Evolutionary conservation across 2,888 invertebrate genomes (phyloP).

Genomic region (Troides aeacus): DNA sequence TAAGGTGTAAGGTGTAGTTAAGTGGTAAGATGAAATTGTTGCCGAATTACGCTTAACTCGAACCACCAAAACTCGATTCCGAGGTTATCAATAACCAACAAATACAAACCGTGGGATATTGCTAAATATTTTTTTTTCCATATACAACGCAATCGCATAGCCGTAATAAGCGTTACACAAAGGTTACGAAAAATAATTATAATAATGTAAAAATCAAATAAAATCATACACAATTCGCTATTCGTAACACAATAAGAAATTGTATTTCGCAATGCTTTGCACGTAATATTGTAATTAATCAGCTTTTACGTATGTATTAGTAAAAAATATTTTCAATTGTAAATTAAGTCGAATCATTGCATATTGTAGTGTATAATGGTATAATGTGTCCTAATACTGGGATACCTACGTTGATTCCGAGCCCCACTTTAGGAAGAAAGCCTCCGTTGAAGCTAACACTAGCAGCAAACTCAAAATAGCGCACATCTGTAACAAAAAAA

Average conservation of each 20-base stretch:
- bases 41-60: no score
- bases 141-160: constrained; percentile 10
- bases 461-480: constrained; percentile 60
- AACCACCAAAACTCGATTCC: no score
- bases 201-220: background rate
- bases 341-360: no score
- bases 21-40: no score
- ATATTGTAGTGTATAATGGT: no score
- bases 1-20: no score
- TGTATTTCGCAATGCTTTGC: constrained; percentile 17
- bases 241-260: constrained; percentile 4
- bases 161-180: constrained; percentile 27
- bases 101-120: no score
- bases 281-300: background rate
- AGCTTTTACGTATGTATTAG: no score
- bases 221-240: constrained; percentile 13
- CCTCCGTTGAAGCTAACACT: constrained; percentile 60
- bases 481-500: constrained; percentile 60
- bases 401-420: constrained; percentile 73
- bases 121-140: no score
- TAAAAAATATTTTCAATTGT: no score
- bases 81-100: no score
- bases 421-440: constrained; percentile 78
- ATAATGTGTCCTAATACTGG: no score
- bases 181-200: constrained; percentile 6